phyloP scores from a whole-genome alignment of 2,888 invertebrate species.

The Eristalis pertinax region DNA sequence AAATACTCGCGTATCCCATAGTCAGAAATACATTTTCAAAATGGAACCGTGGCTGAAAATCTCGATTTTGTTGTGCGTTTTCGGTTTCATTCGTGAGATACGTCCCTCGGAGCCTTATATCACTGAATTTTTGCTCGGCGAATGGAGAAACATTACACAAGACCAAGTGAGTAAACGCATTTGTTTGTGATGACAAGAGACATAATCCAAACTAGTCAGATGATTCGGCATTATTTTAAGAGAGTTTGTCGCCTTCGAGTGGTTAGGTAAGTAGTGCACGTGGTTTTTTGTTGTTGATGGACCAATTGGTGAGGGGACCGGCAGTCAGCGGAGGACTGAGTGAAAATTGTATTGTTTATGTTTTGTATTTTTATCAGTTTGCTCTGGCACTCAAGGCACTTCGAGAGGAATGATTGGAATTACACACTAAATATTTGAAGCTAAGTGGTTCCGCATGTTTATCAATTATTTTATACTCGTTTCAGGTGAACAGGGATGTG shows the following conservation, averaged over 20 bases:
- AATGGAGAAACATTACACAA: constrained; percentile 89
- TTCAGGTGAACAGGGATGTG: constrained; percentile 88
- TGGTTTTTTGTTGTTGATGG: constrained; percentile 18
- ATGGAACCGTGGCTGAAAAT: constrained; percentile 86
- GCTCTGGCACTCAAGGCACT: background rate
- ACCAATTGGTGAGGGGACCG: background rate
- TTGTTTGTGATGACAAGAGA: background rate
- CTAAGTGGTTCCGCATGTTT: background rate
- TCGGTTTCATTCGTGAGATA: constrained; percentile 91
- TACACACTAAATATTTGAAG: background rate
- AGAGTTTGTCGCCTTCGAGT: background rate
- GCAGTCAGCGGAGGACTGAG: background rate
- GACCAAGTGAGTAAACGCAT: constrained; percentile 75
- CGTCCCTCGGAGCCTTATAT: constrained; percentile 94
- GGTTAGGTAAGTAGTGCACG: constrained; percentile 23
- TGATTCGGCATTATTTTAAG: constrained; percentile 1
- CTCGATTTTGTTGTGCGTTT: constrained; percentile 88
- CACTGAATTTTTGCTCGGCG: constrained; percentile 89
- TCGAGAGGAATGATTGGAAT: background rate
- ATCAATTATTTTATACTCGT: background rate
- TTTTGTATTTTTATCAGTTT: constrained; percentile 18
- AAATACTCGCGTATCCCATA: background rate
- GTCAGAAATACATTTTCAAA: constrained; percentile 4
- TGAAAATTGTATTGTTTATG: constrained; percentile 51
- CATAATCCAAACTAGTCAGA: background rate